phyloP scores from a whole-genome alignment of 2,797 vertebrate genomes.

The Alcedo atthis region DNA sequence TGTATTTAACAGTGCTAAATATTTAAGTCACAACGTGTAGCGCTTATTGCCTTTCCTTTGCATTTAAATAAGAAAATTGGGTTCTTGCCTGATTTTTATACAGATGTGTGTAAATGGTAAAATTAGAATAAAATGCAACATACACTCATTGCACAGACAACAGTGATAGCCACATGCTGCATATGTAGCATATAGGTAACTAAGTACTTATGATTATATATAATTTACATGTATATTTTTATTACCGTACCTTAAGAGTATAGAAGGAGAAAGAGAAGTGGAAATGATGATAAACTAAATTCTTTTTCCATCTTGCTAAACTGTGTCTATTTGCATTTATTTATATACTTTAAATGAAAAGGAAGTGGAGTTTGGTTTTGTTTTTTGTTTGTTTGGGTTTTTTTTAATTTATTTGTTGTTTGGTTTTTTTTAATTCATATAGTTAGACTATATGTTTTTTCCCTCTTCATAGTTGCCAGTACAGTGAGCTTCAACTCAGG shows the following conservation, averaged over 20 bases:
- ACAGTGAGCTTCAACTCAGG: neutral
- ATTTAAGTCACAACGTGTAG: neutral
- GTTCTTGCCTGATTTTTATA: neutral
- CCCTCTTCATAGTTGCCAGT: neutral
- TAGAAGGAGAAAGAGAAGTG: neutral
- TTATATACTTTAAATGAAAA: neutral
- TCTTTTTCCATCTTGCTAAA: neutral
- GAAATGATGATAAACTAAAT: neutral
- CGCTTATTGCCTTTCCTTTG: neutral
- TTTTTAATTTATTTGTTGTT: too few species aligned
- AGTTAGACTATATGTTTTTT: neutral
- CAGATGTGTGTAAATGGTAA: neutral
- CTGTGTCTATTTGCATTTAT: neutral
- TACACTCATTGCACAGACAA: fast-evolving
- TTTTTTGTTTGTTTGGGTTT: neutral
- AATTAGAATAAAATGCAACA: neutral
- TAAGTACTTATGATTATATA: neutral
- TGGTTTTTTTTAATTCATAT: neutral
- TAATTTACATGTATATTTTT: neutral
- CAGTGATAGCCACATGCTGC: neutral
- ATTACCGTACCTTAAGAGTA: neutral
- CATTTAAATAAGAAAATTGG: slow-evolving; percentile 23
- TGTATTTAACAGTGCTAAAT: neutral
- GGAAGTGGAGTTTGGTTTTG: neutral
- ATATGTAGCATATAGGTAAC: neutral